A percentile compares a stretch with the other conserved stretches of the same genome.
These are phyloP conservation scores for Pseudocheirus occidentalis DNA, from an alignment of 2,797 vertebrate species.

Conservation along the genomic window DNA sequence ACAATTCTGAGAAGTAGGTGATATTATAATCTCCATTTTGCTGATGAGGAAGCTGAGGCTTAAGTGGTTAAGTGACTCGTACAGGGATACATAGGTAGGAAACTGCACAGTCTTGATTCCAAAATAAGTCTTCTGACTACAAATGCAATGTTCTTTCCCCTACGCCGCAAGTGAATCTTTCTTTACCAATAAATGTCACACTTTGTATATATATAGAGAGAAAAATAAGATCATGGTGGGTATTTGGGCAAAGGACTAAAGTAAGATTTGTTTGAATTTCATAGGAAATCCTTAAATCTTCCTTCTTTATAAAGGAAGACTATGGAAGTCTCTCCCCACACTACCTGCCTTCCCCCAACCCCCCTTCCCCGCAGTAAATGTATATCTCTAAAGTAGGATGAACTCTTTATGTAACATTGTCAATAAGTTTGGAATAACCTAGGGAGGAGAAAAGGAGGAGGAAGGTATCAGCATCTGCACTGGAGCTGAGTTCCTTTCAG, in stretches of 20 bases:
- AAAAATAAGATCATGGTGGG: background rate
- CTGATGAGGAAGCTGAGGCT: background rate
- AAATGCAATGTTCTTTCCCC: background rate
- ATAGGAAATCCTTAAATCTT: background rate
- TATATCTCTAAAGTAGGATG: background rate
- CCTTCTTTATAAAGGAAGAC: background rate
- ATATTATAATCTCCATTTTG: background rate
- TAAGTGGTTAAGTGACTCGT: background rate
- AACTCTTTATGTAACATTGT: background rate
- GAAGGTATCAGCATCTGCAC: background rate
- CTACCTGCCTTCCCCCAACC: too few species aligned
- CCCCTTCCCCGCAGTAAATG: background rate
- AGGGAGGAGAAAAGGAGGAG: background rate
- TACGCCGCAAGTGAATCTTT: background rate
- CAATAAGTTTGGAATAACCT: background rate
- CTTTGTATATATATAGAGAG: background rate
- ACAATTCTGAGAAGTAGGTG: background rate
- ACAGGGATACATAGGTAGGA: background rate
- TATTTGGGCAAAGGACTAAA: background rate
- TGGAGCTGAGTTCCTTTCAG: background rate
- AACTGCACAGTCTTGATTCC: background rate
- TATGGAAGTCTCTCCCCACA: background rate
- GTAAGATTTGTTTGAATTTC: background rate
- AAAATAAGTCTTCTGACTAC: background rate
- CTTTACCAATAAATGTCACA: background rate